phyloP scores from a whole-genome alignment of 2,888 invertebrate species.

The Ormyrus labotus region DNA sequence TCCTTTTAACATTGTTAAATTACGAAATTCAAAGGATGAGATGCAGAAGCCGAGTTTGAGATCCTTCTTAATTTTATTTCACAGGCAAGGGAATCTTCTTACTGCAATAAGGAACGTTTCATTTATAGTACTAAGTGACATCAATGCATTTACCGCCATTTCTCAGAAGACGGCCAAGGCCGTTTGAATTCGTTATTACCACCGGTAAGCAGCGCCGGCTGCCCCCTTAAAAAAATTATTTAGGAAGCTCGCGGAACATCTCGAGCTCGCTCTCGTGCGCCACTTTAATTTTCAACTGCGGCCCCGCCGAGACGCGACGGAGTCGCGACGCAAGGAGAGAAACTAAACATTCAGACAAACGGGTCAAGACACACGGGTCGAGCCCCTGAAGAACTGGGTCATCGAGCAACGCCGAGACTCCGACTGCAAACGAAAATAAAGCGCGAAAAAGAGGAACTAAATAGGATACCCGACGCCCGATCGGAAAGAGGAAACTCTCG shows the following conservation, averaged over 20 bases:
- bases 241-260: background rate
- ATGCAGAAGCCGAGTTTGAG: too few species aligned
- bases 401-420: background rate
- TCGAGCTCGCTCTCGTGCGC: background rate
- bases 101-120: too few species aligned
- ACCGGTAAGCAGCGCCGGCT: too few species aligned
- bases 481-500: background rate
- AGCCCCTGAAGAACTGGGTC: background rate
- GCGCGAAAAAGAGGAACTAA: background rate
- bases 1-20: background rate
- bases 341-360: slow-evolving; percentile 24
- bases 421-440: background rate
- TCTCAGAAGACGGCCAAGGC: background rate
- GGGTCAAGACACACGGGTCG: slow-evolving; percentile 22
- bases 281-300: slow-evolving; percentile 24
- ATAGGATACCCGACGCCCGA: background rate
- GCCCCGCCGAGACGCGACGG: background rate
- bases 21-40: background rate
- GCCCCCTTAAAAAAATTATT: slow-evolving; percentile 1
- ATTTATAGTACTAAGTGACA: too few species aligned
- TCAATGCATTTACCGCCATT: slow-evolving; percentile 11
- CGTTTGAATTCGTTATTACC: background rate
- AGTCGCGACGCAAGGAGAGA: background rate
- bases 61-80: too few species aligned
- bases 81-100: too few species aligned